Evolutionary conservation across 2,797 vertebrate species (phyloP).

Genomic region (Pangasius macronema): DNA sequence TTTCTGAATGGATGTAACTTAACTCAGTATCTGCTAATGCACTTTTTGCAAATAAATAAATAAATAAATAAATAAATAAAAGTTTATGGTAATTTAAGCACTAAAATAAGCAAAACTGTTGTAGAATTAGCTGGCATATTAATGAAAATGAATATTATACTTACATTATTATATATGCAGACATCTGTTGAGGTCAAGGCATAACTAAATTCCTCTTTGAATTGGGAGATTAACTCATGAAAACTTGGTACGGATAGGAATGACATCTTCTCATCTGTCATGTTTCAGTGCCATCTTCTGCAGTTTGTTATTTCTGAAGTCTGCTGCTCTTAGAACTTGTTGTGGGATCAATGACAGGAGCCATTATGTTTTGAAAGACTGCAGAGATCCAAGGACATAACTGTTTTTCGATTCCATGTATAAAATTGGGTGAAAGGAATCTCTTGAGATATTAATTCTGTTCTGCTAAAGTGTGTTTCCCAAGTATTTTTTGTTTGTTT

Average conservation of each 20-base stretch:
- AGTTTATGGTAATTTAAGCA: not conserved
- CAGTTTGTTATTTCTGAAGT: conserved; percentile 4
- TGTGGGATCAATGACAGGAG: not conserved
- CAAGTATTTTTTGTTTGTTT: conserved; percentile 56
- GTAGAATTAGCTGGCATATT: not conserved
- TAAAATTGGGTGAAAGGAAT: conserved; percentile 23
- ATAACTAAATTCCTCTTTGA: conserved; percentile 25
- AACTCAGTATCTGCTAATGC: not conserved
- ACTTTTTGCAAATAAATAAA: not conserved
- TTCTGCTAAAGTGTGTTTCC: conserved; percentile 64
- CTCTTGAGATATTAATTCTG: conserved; percentile 44
- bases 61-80: not conserved
- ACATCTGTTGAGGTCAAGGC: conserved; percentile 17
- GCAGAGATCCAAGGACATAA: conserved; percentile 16
- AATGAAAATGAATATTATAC: conserved; percentile 23
- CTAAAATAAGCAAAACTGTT: not conserved
- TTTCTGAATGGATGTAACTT: not conserved
- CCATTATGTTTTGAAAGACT: conserved; percentile 14
- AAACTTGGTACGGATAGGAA: conserved; percentile 13
- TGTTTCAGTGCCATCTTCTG: conserved; percentile 17
- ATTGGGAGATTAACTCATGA: conserved; percentile 24
- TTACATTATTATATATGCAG: conserved; percentile 39
- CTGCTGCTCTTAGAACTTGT: not conserved
- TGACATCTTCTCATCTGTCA: conserved; percentile 6
- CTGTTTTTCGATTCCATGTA: conserved; percentile 22